Evolutionary conservation across 2,888 invertebrate genomes (phyloP).

Genomic region (Nycteola revayana): DNA sequence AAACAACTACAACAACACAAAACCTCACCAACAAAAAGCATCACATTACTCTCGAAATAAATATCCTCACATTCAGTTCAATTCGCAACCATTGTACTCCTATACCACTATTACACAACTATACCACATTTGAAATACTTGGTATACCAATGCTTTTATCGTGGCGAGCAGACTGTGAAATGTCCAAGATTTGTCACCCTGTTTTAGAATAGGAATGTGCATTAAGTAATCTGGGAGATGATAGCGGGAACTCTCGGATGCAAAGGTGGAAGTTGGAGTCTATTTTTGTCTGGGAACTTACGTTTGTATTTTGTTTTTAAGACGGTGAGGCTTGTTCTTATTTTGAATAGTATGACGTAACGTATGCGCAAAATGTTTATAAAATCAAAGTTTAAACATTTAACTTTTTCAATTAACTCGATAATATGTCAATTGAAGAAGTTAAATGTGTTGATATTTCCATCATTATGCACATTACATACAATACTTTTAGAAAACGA

Average conservation of each 20-base stretch:
- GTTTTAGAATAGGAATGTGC: slow-evolving; percentile 35
- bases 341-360: too few species aligned
- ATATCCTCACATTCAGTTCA: slow-evolving; percentile 33
- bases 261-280: neutral
- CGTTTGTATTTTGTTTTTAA: slow-evolving; percentile 12
- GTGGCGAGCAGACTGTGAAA: slow-evolving; percentile 74
- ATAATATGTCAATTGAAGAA: too few species aligned
- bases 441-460: too few species aligned
- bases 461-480: too few species aligned
- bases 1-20: slow-evolving; percentile 4
- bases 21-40: slow-evolving; percentile 21
- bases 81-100: too few species aligned
- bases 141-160: slow-evolving; percentile 51
- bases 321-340: too few species aligned
- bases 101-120: slow-evolving; percentile 30
- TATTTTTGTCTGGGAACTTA: slow-evolving; percentile 20
- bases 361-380: too few species aligned
- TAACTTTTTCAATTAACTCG: too few species aligned
- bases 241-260: slow-evolving; percentile 27
- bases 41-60: slow-evolving; percentile 29
- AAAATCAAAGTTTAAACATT: too few species aligned
- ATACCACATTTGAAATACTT: slow-evolving; percentile 39
- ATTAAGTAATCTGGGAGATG: slow-evolving; percentile 35
- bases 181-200: slow-evolving; percentile 62
- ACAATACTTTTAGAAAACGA: too few species aligned